Base-by-base conservation (phyloP, 2,888 invertebrate species). In the Beris morrisii region DNA sequence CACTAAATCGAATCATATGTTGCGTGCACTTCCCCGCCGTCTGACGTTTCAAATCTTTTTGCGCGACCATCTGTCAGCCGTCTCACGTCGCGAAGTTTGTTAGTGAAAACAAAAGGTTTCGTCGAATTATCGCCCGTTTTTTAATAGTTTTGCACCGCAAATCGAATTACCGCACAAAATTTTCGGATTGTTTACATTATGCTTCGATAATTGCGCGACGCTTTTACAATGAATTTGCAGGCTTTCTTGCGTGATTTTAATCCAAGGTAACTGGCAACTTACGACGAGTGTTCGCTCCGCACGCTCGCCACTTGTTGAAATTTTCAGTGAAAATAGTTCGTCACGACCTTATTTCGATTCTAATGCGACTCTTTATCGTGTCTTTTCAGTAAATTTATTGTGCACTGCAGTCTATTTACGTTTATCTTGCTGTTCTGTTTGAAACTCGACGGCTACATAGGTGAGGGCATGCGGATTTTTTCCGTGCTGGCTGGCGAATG, bases 351-450 rank as follows among this genome's bases (percentile, higher is more conserved):
- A 9, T 30, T 67, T 54, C 31, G 12, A 38, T 7, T 38, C 9
- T 22, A 65, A 57, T 31, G 48, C 43, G 45, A n/a, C 45, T 32
- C 9, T 46, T 12, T 46, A 45, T 38, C 38, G 38, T 38, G 22
- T 22, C 22, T 74, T 85, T 88, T 67, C 87, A 98, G 98, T 84
- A 98, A 97, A 85, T 97, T 97, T 81, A 87, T 98, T 73, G 96
- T 99, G 57, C 96, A 97, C 82, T 88, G 90, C 74, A 96, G 95
- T 82, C 85, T 98, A 73, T 86, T 97, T 78, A 84, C 93, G 73
- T 98, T 99, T 82, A 93, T 95, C 68, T 87, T 92, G 69, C 84
- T 98, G 72, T 89, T 98, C 80, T 92, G 97, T 12, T 84, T 99
- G 74, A 88, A 93, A 75, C 84, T 96, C 73, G 99, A 99, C 83